Percentiles rank a stretch among this genome's conserved stretches.
phyloP scores from a whole-genome alignment of 2,113 vertebrate species.

The Heptranchias perlo region DNA sequence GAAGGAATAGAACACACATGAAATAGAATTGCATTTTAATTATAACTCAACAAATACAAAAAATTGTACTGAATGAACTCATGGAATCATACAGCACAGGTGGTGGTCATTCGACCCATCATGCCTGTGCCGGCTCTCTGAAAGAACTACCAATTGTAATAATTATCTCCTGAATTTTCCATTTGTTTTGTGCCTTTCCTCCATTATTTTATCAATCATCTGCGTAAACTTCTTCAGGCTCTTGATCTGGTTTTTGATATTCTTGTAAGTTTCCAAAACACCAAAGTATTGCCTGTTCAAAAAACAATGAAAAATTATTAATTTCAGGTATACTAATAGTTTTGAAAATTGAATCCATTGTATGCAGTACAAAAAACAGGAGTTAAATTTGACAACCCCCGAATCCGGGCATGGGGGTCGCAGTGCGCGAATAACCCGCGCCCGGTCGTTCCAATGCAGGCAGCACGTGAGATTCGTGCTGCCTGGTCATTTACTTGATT shows the following conservation, averaged over 20 bases:
- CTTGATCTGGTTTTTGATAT: slow-evolving; percentile 71
- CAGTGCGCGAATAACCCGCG: no score
- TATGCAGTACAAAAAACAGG: background rate
- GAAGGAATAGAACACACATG: background rate
- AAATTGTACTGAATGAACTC: background rate
- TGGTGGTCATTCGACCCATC: no score
- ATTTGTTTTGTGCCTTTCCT: slow-evolving; percentile 66
- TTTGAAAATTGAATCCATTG: background rate
- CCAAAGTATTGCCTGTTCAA: slow-evolving; percentile 73
- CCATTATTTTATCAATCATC: slow-evolving; percentile 72
- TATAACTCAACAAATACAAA: background rate
- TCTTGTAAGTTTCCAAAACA: slow-evolving; percentile 74
- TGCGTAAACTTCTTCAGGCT: slow-evolving; percentile 74
- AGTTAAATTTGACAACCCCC: no score
- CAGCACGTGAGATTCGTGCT: no score
- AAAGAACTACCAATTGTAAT: no score
- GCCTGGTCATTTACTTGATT: no score
- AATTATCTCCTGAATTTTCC: slow-evolving; percentile 69
- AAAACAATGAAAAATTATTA: background rate
- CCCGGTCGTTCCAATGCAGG: no score
- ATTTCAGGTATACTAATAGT: no score
- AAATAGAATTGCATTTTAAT: background rate
- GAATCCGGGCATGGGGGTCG: no score
- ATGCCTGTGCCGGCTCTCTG: no score
- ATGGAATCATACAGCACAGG: no score